These are phyloP conservation scores for Myodes glareolus DNA, from an alignment of 2,113 vertebrate species.

Conservation along the genomic window DNA sequence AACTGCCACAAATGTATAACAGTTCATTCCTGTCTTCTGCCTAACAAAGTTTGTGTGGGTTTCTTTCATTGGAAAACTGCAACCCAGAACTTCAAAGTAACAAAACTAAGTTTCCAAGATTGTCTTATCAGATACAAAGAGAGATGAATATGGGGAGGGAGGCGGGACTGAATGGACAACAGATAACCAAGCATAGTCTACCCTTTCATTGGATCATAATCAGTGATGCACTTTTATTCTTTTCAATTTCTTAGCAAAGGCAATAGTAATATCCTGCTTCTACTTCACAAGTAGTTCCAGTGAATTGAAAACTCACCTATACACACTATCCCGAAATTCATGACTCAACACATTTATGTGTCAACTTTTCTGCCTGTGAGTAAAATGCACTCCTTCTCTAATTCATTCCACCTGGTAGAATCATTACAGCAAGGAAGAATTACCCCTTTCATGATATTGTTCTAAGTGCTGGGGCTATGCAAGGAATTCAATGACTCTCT, in stretches of 20 bases:
- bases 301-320: background rate
- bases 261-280: background rate
- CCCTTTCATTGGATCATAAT: background rate
- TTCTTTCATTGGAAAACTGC: background rate
- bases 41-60: background rate
- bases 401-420: background rate
- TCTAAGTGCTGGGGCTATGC: background rate
- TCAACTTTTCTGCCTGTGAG: background rate
- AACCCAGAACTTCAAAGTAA: background rate
- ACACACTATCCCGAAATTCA: background rate
- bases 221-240: background rate
- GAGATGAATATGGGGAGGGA: accelerated
- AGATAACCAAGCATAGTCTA: background rate
- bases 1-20: background rate
- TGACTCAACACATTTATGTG: background rate
- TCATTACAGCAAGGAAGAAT: background rate
- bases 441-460: background rate
- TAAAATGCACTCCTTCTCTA: background rate
- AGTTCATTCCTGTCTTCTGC: background rate
- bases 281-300: background rate
- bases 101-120: background rate
- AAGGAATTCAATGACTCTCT: background rate
- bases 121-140: background rate
- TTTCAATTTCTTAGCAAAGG: background rate
- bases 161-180: background rate